Evolutionary conservation across 2,113 vertebrate species (phyloP).

Genomic region (Mobula hypostoma): DNA sequence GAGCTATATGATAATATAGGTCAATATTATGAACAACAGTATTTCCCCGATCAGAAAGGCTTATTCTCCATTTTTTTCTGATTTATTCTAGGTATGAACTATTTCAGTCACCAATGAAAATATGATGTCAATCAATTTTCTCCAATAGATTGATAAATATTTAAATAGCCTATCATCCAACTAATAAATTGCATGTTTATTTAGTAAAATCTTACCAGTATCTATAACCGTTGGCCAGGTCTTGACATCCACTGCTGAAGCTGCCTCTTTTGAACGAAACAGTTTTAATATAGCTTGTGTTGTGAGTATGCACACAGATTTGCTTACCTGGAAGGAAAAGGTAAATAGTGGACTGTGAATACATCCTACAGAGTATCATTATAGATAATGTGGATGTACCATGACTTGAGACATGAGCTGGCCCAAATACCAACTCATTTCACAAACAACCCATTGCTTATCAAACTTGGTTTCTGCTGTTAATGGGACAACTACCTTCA

Average conservation of each 20-base stretch:
- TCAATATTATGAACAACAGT: background rate
- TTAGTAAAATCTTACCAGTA: conserved; percentile 62
- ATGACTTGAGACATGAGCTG: background rate
- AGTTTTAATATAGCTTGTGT: conserved; percentile 89
- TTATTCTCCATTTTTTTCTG: background rate
- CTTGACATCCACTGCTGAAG: conserved; percentile 79
- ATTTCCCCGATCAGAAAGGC: background rate
- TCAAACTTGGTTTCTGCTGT: background rate
- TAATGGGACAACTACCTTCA: background rate
- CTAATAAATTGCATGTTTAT: background rate
- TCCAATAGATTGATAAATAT: background rate
- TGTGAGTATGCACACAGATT: conserved; percentile 85
- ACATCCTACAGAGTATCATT: background rate
- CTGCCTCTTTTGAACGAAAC: conserved; percentile 88
- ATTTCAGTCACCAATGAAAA: background rate
- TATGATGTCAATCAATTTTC: background rate
- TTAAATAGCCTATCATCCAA: background rate
- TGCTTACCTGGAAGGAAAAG: conserved; percentile 73
- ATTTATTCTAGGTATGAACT: background rate
- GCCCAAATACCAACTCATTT: background rate
- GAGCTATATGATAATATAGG: background rate
- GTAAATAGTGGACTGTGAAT: background rate
- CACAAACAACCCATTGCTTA: background rate
- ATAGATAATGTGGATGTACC: background rate
- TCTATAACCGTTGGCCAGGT: conserved; percentile 88